Evolutionary conservation across 2,888 invertebrate genomes (phyloP), one percentile per base, ranked within the genome.

Genomic region (Agrochola macilenta): DNA sequence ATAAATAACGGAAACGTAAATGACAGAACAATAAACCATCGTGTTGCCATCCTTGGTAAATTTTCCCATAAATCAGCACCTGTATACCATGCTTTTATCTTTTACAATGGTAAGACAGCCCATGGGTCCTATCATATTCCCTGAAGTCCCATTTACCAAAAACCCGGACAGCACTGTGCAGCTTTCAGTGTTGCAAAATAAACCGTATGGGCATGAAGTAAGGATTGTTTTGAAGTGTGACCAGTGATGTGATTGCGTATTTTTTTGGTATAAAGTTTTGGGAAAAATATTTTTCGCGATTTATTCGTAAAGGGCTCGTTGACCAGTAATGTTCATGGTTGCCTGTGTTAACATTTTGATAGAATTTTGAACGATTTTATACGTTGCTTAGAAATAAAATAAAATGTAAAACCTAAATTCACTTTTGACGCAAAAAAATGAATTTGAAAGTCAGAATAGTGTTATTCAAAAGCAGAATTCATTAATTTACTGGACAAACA

Each of bases 81-180:
- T 49, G 73, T 75, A 71, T 74, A 72, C 72, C 74, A 76, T 20
- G 74, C 82, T 81, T 79, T 81, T 79, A 87, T 78, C 87, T 85
- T 71, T 76, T 65, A 81, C 70, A 77, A 76, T 74, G 78, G 77
- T 30, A 39, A 54, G 14, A 46, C 39, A 68, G 39, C 82, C 79
- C 64, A 60, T 70, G 76, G 79, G 74, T 63, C 61, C 74, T 68
- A 79, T 82, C 52, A 35, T 65, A 79, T 35, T 79, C 86, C 82
- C 85, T 57, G 8, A 73, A 79, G 78, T 54, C 58, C 66, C 61
- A 79, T 85, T 82, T 73, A 69, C 58, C 46, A 72, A 79, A 86
- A 75, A 63, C 39, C n/a, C 52, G 49, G 46, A 61, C 30, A n/a
- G 39, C 14, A 46, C 5, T 52, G 1, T 8, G 14, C 2, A 30